Evolutionary conservation across 2,888 invertebrate species (phyloP).

Genomic region (Pyrrhia umbra): DNA sequence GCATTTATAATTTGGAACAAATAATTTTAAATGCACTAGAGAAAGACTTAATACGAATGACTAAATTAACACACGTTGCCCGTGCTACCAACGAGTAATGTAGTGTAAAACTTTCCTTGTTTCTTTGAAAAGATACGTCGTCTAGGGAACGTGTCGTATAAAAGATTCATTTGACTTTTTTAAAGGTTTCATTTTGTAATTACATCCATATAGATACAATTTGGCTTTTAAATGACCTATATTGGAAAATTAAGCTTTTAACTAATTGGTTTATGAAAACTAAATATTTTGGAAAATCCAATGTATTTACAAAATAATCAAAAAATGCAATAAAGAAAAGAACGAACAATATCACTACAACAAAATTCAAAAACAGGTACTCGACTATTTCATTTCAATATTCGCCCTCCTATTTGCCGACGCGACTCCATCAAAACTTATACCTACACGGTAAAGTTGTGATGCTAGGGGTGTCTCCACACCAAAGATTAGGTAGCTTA

Average conservation of each 20-base stretch:
- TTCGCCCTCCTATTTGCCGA: conserved; percentile 22
- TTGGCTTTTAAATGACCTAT: no score
- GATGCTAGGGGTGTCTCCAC: conserved; percentile 39
- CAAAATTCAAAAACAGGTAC: conserved; percentile 16
- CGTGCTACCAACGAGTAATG: background rate
- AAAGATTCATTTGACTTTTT: background rate
- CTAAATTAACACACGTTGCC: conserved; percentile 1
- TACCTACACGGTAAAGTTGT: conserved; percentile 25
- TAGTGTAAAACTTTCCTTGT: background rate
- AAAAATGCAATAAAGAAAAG: background rate
- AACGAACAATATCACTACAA: conserved; percentile 5
- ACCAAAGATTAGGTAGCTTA: conserved; percentile 40
- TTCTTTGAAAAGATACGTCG: background rate
- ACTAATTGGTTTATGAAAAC: no score
- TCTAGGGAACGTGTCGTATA: background rate
- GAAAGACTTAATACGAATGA: conserved; percentile 1
- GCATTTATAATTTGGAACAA: background rate
- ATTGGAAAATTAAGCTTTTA: no score
- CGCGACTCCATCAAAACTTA: conserved; percentile 30
- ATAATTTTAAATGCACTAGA: background rate
- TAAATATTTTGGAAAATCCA: no score
- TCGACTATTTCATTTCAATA: conserved; percentile 39
- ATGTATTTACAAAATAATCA: no score
- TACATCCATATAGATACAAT: no score
- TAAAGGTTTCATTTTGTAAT: no score